Base-by-base conservation (phyloP, 2,113 vertebrate genomes). In the Caretta caretta region DNA sequence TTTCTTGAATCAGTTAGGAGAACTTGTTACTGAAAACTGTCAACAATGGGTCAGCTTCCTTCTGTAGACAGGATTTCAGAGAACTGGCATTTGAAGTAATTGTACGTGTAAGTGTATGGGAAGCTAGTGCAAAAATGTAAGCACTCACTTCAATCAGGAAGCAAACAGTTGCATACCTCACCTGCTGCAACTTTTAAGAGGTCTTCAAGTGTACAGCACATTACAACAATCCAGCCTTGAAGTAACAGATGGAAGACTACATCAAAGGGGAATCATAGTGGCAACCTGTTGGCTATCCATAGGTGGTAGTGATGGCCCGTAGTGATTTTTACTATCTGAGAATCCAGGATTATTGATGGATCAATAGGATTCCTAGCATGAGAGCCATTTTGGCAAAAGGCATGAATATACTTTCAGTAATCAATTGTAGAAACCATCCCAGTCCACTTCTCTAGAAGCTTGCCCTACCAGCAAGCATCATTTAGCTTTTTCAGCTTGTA, bases 371-470 rank as follows among this genome's bases (percentile, higher is more conserved):
- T 94, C 57, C 85, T 25, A 20, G 53, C 89, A 87, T 3, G n/a
- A 10, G 4, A 86, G 92, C 35, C 5, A 59, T 46, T 91, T 88
- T 14, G 3, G 1, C 20, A 83, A 35, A 75, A 65, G 51, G 24
- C 42, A 72, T 38, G 27, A 49, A n/a, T 53, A 46, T 35, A n/a
- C 42, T 12, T 91, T 54, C 29, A 65, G 7, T 85, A 38, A n/a
- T 3, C 16, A 76, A 9, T 80, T 95, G 42, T 1, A 0, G 57
- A 92, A 95, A 51, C 4, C 27, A n/a, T 12, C 90, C 27, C 50
- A 51, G 78, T 88, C 83, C 49, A 3, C 90, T 96, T 93, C 86
- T 95, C 20, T 88, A 54, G 25, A 93, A 91, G 81, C 88, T 51
- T 93, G 25, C 24, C 6, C 84, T 95, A 80, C 54, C 90, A 88